Evolutionary conservation across 2,113 vertebrate genomes (phyloP), one percentile per base, ranked within the genome.

Genomic region (Ginglymostoma cirratum): DNA sequence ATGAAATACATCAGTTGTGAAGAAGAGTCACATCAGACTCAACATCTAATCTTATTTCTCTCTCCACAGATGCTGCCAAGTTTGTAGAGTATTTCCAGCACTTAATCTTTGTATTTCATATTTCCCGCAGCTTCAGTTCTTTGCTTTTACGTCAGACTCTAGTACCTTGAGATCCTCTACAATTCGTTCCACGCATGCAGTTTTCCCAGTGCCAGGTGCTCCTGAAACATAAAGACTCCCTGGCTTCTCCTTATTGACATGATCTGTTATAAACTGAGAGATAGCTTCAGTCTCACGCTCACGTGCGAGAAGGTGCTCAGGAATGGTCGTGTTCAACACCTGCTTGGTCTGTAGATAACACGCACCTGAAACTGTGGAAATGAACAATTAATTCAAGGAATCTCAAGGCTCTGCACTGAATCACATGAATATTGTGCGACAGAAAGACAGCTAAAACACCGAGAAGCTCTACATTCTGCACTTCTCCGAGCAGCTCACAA

Each of bases 191-290:
- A 99, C 96, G 83, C 98, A 99, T 72, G 98, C 99, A 0, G 98
- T 99, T 98, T 99, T 99, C 52, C 99, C 99, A 0, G 99, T 99
- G 0, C 99, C 99, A 0, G 99, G 99, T 0, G 99, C 98, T 34
- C 99, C 99, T 0, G 99, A 99, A 96, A 99, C 97, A 96, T 99
- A 99, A 95, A 99, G 98, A 96, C 99, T 99, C 96, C 98, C 98
- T 0, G 99, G 98, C 17, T 95, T 97, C 0, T 52, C 96, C 5
- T 48, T 97, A 94, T 97, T 97, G 86, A 98, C 96, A 30, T 98
- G 98, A 0, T 98, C 97, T 96, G 96, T 96, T 96, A 99, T 97
- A 97, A 99, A 99, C 2, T 97, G 97, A 5, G 96, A 97, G 8
- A 99, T 98, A 96, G 97, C 24, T 0, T 96, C 94, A 0, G 96